Evolutionary conservation across 2,797 vertebrate species (phyloP), one percentile per base, ranked within the genome.

Genomic region (Eulemur mongoz): DNA sequence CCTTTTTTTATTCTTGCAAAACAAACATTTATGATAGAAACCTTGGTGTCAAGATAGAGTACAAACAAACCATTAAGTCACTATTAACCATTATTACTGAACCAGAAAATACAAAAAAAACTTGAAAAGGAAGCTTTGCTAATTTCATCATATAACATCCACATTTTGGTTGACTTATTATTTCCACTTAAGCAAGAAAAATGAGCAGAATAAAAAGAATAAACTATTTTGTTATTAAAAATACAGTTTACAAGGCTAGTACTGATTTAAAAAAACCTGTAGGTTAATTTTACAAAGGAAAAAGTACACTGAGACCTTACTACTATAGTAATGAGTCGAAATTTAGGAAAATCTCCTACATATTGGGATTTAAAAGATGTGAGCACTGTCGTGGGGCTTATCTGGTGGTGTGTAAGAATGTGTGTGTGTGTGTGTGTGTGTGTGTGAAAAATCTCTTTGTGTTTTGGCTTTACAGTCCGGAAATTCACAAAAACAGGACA

Each of bases 41-140:
- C 65, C 18, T 89, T 93, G 52, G 35, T 97, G 69, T 94, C 84
- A 88, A 76, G 30, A 95, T 57, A 84, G 59, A 97, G 48, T 70
- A 91, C 75, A 91, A 96, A 94, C 82, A 97, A 89, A 91, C 92
- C 73, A 78, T 91, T 95, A 88, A 93, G 45, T 87, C 80, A 97
- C 50, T 93, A 43, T 92, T 84, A 95, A 92, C 48, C 80, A 92
- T 84, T 93, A 97, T 81, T 94, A 95, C 91, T 92, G 76, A 97
- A 96, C 78, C 89, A 95, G 82, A 95, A 96, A 96, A 76, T 82
- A 89, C 59, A 45, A 87, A 97, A 96, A 93, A 69, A 94, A 92
- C 38, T 91, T 92, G 78, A 88, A 96, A 96, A 95, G 89, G n/a
- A 94, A 97, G 52, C n/a, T 96, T 92, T 75, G 82, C 40, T 95